phyloP scores from a whole-genome alignment of 2,888 invertebrate genomes.

The Dryadula phaetusa region DNA sequence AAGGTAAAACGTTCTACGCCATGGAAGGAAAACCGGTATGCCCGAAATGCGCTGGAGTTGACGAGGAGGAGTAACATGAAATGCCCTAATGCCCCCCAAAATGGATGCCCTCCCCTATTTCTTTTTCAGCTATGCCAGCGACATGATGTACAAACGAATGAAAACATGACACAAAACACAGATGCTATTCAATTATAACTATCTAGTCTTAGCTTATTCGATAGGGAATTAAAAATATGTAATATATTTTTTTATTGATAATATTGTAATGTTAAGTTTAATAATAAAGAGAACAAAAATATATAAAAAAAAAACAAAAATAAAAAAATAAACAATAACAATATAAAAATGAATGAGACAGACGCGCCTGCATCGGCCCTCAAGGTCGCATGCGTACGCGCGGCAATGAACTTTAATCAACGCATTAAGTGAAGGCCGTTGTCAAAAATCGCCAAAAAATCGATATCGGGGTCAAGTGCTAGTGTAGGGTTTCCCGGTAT shows the following conservation, averaged over 20 bases:
- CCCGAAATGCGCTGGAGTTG: conserved; percentile 95
- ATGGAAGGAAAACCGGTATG: conserved; percentile 99
- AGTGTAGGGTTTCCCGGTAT: conserved; percentile 72
- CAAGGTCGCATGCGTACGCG: conserved; percentile 70
- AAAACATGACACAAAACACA: conserved; percentile 49
- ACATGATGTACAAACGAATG: conserved; percentile 54
- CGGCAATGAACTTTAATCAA: conserved; percentile 75
- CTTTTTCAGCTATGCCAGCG: conserved; percentile 78
- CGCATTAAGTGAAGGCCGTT: conserved; percentile 57
- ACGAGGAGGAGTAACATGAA: conserved; percentile 89
- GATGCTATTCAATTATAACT: conserved; percentile 55
- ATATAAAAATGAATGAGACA: conserved; percentile 45
- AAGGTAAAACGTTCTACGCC: conserved; percentile 98
- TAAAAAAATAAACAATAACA: conserved; percentile 48
- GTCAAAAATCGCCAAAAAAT: conserved; percentile 57
- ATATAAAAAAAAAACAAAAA: conserved; percentile 56
- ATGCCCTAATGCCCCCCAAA: conserved; percentile 54
- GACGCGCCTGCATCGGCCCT: conserved; percentile 48
- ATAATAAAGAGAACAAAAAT: conserved; percentile 82
- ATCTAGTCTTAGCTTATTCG: conserved; percentile 61
- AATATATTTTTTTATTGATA: conserved; percentile 76
- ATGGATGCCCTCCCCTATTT: conserved; percentile 74
- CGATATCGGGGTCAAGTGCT: conserved; percentile 72
- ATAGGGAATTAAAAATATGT: conserved; percentile 71
- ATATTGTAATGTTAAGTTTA: conserved; percentile 81